Base-by-base conservation (phyloP, 2,113 vertebrate species). In the Gymnorhina tibicen region DNA sequence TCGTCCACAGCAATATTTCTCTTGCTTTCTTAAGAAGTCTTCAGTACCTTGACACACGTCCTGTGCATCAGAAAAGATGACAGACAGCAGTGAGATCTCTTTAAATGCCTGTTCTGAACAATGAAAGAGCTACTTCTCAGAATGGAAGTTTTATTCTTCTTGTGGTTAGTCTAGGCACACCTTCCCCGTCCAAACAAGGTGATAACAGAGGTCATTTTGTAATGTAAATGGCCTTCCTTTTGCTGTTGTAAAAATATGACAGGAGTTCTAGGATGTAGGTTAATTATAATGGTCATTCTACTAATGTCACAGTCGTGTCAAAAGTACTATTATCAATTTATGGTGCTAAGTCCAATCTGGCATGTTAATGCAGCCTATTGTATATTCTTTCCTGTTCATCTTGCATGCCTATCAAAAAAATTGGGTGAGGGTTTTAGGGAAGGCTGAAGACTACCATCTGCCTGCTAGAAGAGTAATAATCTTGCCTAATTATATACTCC, bases 261-360 rank as follows among this genome's bases (percentile, higher is more conserved):
- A 92, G 91, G 69, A 88, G 86, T 92, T 94, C 49, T 91, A 84
- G 88, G 86, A 92, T 78, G 76, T 78, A 92, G 86, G 93, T 96
- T 96, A 97, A 94, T 97, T 95, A 93, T 94, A 94, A 89, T 93
- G 94, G 95, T 87, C 94, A 92, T 97, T 95, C 83, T 92, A 60
- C 88, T 96, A 87, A 96, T 92, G 86, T 95, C 92, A 94, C 80
- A 78, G 85, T 47, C 11, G 4, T 93, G 93, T 96, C 92, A 95
- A 89, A 96, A 94, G 90, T 84, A 77, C 64, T 82, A 68, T 67
- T 88, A 91, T 66, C 91, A 92, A 85, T 95, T 95, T 92, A 79
- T 92, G 80, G 73, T 60, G 46, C 53, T 92, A 44, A 86, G 3
- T 85, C 91, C 91, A 93, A 96, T 96, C 86, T 94, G 86, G 92